Conservation (phyloP, 2,888 invertebrate genomes). For the Andrena minutula region DNA sequence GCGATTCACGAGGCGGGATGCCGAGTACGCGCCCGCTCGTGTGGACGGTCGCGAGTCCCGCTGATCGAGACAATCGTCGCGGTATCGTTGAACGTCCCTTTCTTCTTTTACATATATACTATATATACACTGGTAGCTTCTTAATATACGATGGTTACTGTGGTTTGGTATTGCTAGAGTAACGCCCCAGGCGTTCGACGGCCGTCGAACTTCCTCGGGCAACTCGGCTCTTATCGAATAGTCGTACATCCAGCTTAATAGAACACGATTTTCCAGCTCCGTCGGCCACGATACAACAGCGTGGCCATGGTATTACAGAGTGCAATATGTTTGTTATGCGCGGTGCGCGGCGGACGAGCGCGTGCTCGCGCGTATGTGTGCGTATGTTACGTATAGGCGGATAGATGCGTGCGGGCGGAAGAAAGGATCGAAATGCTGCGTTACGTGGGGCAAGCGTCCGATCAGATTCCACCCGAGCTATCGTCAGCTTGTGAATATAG, state of each 20-base stretch:
- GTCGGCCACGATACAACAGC: slow-evolving; percentile 6
- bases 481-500: background rate
- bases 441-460: background rate
- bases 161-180: slow-evolving; percentile 51
- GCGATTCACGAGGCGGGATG: too few species aligned
- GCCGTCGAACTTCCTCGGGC: background rate
- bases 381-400: background rate
- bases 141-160: slow-evolving; percentile 50
- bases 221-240: slow-evolving; percentile 4
- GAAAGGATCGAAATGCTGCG: background rate
- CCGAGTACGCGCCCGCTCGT: too few species aligned
- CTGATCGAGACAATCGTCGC: background rate
- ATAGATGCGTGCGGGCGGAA: background rate
- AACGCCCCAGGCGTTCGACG: background rate
- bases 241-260: slow-evolving; percentile 2
- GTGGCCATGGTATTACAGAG: background rate
- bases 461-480: background rate
- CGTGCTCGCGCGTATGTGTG: background rate
- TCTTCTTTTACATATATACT: slow-evolving; percentile 17
- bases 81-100: slow-evolving; percentile 5
- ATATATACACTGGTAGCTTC: slow-evolving; percentile 32
- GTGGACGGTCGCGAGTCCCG: background rate
- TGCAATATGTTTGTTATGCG: background rate
- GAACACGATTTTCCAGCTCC: background rate
- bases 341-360: background rate